phyloP scores from a whole-genome alignment of 2,888 invertebrate genomes.

The Caenorhabditis sp. region DNA sequence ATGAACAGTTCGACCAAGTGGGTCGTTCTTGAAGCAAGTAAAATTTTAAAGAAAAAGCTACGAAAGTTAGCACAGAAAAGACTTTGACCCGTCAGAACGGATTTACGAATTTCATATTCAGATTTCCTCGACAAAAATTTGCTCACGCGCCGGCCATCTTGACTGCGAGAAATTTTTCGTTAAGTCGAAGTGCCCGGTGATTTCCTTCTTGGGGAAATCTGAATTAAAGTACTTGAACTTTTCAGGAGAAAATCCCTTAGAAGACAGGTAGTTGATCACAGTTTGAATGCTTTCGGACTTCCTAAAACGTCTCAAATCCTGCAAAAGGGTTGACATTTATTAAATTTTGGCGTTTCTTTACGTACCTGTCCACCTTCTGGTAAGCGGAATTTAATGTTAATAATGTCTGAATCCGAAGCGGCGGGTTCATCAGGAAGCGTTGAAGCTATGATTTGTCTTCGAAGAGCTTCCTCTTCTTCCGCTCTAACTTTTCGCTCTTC shows the following conservation, averaged over 20 bases:
- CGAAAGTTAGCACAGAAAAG: background rate
- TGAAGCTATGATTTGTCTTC: slow-evolving; percentile 61
- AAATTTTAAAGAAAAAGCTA: too few species aligned
- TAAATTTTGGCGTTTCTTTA: too few species aligned
- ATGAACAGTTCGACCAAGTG: too few species aligned
- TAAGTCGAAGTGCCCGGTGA: slow-evolving; percentile 88
- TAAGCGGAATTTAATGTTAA: slow-evolving; percentile 76
- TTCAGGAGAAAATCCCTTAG: slow-evolving; percentile 75
- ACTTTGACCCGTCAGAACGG: too few species aligned
- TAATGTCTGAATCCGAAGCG: slow-evolving; percentile 60
- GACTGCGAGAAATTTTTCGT: slow-evolving; percentile 90
- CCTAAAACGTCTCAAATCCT: slow-evolving; percentile 78
- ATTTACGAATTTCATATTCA: slow-evolving; percentile 85
- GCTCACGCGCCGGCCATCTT: slow-evolving; percentile 95
- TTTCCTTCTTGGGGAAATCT: slow-evolving; percentile 80
- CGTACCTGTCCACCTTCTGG: slow-evolving; percentile 75
- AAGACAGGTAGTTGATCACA: slow-evolving; percentile 73
- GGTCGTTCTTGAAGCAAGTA: too few species aligned
- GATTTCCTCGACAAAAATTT: slow-evolving; percentile 94
- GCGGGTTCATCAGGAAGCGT: slow-evolving; percentile 77
- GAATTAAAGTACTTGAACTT: slow-evolving; percentile 78
- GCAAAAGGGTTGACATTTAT: too few species aligned
- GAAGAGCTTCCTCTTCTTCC: slow-evolving; percentile 60
- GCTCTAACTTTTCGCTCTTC: slow-evolving; percentile 55
- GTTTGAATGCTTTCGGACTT: slow-evolving; percentile 67